These are phyloP conservation scores for Tyto alba DNA, from an alignment of 2,113 vertebrate species.

Conservation along the genomic window DNA sequence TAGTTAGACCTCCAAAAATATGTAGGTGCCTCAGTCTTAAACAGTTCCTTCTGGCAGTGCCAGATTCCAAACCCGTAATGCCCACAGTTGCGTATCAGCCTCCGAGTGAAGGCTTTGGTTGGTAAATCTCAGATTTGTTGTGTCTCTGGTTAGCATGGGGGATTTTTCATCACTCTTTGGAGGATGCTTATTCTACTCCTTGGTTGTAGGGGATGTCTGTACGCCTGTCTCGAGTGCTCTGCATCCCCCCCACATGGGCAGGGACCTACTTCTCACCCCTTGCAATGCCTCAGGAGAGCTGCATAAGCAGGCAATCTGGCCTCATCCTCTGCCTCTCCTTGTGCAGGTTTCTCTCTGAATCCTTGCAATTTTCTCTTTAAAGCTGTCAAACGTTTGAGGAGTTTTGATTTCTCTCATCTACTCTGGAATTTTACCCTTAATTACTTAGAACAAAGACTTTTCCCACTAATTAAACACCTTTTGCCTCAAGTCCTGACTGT, in stretches of 20 bases:
- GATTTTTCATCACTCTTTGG: neutral
- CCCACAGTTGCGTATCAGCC: neutral
- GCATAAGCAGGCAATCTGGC: neutral
- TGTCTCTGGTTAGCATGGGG: neutral
- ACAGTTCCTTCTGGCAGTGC: neutral
- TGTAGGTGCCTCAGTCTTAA: neutral
- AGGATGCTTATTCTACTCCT: neutral
- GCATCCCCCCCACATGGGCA: neutral
- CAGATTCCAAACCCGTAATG: neutral
- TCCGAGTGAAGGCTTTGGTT: neutral
- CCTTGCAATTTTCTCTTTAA: neutral
- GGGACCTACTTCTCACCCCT: neutral
- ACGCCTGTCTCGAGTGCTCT: neutral
- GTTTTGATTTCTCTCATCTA: neutral
- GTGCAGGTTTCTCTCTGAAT: neutral
- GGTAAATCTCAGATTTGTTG: neutral
- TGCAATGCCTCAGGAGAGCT: neutral
- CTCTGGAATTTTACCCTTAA: neutral
- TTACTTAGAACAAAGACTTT: constrained; percentile 30
- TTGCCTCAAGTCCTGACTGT: neutral
- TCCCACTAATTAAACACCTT: neutral
- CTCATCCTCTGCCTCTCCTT: neutral
- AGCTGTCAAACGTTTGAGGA: neutral
- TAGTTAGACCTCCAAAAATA: neutral
- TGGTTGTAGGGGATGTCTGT: neutral